A percentile compares a stretch with the other conserved stretches of the same genome.
Evolutionary conservation across 2,113 vertebrate species (phyloP).

Genomic region (Asarcornis scutulata): DNA sequence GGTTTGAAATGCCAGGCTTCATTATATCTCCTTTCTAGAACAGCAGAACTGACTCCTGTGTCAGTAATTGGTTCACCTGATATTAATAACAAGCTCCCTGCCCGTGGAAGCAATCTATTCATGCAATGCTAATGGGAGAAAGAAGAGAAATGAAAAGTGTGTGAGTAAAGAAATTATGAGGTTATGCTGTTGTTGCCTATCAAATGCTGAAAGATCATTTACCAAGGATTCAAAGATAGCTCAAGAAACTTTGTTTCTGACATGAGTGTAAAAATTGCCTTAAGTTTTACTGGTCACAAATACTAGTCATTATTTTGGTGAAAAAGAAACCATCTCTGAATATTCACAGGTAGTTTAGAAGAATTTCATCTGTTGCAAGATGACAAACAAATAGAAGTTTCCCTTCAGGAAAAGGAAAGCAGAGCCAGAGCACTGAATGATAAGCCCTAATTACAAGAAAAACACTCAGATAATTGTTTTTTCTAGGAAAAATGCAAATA

Average conservation of each 20-base stretch:
- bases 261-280: not conserved
- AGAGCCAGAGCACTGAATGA: not conserved
- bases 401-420: not conserved
- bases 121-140: not conserved
- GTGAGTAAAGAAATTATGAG: not conserved
- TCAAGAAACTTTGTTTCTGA: not conserved
- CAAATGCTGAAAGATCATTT: not conserved
- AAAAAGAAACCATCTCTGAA: not conserved
- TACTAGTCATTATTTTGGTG: not conserved
- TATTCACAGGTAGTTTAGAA: not conserved
- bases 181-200: not conserved
- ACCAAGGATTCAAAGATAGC: not conserved
- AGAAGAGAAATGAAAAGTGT: not conserved
- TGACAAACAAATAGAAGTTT: not conserved
- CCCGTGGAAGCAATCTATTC: not conserved
- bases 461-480: not conserved
- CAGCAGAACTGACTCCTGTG: not conserved
- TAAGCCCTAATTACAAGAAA: not conserved
- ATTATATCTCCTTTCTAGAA: constrained; percentile 36
- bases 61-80: constrained; percentile 43
- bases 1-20: constrained; percentile 38
- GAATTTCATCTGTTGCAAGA: not conserved
- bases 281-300: not conserved
- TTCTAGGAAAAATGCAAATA: not conserved
- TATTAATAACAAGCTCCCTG: constrained; percentile 21